Evolutionary conservation across 1,140 invertebrate species (phyloP).

Genomic region (Ceratina calcarata): DNA sequence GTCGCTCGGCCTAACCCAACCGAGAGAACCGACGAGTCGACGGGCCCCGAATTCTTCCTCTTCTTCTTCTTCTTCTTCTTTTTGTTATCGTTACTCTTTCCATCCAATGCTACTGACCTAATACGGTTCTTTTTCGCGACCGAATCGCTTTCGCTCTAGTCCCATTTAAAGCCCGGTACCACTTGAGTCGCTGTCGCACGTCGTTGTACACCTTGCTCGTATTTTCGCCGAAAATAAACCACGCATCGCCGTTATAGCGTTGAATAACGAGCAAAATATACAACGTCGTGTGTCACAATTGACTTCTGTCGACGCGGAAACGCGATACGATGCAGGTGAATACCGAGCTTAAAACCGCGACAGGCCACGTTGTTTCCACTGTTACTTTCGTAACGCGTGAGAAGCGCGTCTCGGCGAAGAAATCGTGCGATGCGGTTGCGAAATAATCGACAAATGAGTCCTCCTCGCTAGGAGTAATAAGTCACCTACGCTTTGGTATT

Average conservation of each 20-base stretch:
- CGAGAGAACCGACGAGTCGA: slow-evolving; percentile 34
- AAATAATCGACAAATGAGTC: background rate
- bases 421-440: background rate
- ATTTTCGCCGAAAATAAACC: too few relatives aligned
- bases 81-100: slow-evolving; percentile 16
- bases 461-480: too few relatives aligned
- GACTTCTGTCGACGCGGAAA: background rate
- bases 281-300: too few relatives aligned
- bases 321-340: background rate
- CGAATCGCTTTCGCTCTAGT: background rate
- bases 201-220: too few relatives aligned
- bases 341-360: slow-evolving; percentile 1
- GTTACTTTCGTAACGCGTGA: slow-evolving; percentile 31
- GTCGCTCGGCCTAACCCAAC: slow-evolving; percentile 61
- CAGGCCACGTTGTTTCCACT: background rate
- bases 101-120: slow-evolving; percentile 59
- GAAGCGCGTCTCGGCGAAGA: background rate
- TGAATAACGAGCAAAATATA: too few relatives aligned
- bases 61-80: slow-evolving; percentile 43
- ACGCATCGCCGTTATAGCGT: too few relatives aligned
- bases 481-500: too few relatives aligned
- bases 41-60: slow-evolving; percentile 31
- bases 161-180: too few relatives aligned
- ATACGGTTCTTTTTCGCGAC: slow-evolving; percentile 33
- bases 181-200: too few relatives aligned